phyloP scores from a whole-genome alignment of 2,797 vertebrate species.

The Triplophysa yarkandensis region DNA sequence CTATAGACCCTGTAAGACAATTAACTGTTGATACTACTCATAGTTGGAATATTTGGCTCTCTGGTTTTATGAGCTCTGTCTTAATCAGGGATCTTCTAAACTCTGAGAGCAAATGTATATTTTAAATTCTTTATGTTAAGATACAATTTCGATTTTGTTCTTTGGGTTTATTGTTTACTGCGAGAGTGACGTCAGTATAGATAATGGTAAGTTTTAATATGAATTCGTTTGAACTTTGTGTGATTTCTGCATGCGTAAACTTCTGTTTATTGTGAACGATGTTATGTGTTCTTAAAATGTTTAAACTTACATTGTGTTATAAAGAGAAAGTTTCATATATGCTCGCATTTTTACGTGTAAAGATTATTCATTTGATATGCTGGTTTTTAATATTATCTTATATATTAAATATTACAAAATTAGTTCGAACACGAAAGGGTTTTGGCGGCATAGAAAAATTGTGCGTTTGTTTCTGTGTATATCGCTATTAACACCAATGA shows the following conservation, averaged over 20 bases:
- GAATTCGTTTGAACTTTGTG: background rate
- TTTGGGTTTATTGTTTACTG: background rate
- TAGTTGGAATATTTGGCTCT: background rate
- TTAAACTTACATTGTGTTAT: background rate
- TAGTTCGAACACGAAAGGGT: too few species aligned
- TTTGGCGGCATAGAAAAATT: too few species aligned
- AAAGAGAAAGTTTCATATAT: background rate
- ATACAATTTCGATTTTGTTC: too few species aligned
- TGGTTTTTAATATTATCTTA: too few species aligned
- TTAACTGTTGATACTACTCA: background rate
- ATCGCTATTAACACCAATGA: background rate
- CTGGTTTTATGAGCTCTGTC: background rate
- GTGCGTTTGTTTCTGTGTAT: background rate
- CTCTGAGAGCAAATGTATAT: background rate
- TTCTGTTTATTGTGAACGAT: background rate
- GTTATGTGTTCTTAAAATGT: background rate
- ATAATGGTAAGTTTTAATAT: constrained; percentile 38
- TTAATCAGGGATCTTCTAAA: background rate
- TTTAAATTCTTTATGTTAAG: too few species aligned
- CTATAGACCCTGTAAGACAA: constrained; percentile 12
- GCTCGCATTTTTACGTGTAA: background rate
- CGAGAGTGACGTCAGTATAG: constrained; percentile 36
- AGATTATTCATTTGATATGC: too few species aligned
- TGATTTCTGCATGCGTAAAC: background rate
- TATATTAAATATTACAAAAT: too few species aligned